Evolutionary conservation across 2,113 vertebrate genomes (phyloP).

Genomic region (Hippoglossus stenolepis): DNA sequence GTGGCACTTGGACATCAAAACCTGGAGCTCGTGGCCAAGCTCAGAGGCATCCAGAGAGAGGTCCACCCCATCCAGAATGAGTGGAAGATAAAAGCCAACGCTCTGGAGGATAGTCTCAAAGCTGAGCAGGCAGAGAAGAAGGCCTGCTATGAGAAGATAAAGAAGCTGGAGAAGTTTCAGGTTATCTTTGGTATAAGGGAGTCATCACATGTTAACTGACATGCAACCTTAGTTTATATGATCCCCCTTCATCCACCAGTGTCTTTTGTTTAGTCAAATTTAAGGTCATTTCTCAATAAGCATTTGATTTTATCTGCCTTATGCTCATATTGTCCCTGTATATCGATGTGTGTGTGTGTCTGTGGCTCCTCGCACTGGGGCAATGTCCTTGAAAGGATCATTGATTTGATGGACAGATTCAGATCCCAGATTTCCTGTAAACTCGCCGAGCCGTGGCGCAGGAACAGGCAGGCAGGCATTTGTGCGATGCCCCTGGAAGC

Average conservation of each 20-base stretch:
- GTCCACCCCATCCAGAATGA: too few relatives aligned
- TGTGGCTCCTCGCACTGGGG: not conserved
- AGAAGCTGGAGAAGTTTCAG: too few relatives aligned
- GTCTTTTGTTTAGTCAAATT: slow-evolving; percentile 5
- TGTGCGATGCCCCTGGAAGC: slow-evolving; percentile 47
- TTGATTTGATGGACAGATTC: slow-evolving; percentile 52
- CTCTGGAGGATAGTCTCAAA: too few relatives aligned
- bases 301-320: slow-evolving; percentile 1
- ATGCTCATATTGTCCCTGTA: not conserved
- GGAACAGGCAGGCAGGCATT: slow-evolving; percentile 34
- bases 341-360: not conserved
- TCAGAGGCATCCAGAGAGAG: too few relatives aligned
- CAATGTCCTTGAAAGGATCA: slow-evolving; percentile 61
- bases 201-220: not conserved
- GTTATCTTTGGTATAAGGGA: too few relatives aligned
- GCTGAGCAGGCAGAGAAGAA: too few relatives aligned
- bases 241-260: not conserved
- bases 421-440: slow-evolving; percentile 63
- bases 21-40: too few relatives aligned
- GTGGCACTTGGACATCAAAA: too few relatives aligned
- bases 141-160: too few relatives aligned
- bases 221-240: not conserved
- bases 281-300: not conserved
- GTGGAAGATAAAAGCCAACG: too few relatives aligned
- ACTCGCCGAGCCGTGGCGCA: slow-evolving; percentile 40